Evolutionary conservation across 2,797 vertebrate species (phyloP), one percentile per base, ranked within the genome.

Genomic region (Helarctos malayanus): DNA sequence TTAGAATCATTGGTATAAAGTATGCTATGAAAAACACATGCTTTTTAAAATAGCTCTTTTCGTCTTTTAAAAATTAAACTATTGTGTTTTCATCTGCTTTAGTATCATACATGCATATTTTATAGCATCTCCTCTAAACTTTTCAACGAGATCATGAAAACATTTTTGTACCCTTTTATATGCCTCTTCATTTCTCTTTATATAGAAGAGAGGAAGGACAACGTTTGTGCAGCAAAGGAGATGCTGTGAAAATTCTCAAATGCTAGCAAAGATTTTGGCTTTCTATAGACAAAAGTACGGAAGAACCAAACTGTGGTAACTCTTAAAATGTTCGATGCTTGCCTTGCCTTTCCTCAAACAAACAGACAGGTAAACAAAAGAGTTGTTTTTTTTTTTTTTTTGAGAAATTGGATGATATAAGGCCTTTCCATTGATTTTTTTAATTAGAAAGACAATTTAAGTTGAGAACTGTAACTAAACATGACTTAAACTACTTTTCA

Each of bases 1-100:
- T 97, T 98, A 98, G 96, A 98, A 96, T 96, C 97, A 92, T 97
- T 98, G 97, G 97, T 98, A 97, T 92, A 98, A 98, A 98, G 75
- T 83, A 97, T 57, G 3, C 94, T 98, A 97, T 98, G 97, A 98
- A 98, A 98, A 98, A 97, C 73, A 97, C 78, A 97, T 23, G 1
- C 93, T 98, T 78, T 95, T 85, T 75, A 79, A 98, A 98, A 97
- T 94, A 95, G 38, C 18, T 92, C 78, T 89, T 97, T 97, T 97
- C 14, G 6, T 96, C 35, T 97, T 98, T 98, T 97, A 97, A 98
- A 98, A 89, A 88, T 94, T 88, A 95, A 98, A 97, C 93, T 95
- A 88, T 18, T 80, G 15, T 79, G 81, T 97, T 94, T 71, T 96
- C 32, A 56, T 95, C 94, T 97, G 69, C 93, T 96, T 93, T 65